Conservation (phyloP, 2,888 invertebrate species). For the Apeira syringaria region DNA sequence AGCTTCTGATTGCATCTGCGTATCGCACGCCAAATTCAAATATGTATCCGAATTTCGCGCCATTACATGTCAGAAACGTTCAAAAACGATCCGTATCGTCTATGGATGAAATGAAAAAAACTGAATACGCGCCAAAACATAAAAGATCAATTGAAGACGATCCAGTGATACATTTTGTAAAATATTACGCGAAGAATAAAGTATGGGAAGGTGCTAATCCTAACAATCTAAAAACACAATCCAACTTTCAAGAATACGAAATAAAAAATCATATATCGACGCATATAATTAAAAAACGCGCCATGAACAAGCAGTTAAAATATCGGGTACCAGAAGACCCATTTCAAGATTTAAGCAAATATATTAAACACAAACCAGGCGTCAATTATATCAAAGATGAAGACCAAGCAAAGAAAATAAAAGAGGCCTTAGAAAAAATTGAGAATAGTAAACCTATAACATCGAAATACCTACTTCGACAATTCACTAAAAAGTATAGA, state of each 20-base stretch:
- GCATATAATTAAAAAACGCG: constrained; percentile 37
- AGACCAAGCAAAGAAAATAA: constrained; percentile 33
- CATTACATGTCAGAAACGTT: constrained; percentile 26
- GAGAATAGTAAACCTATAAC: constrained; percentile 1
- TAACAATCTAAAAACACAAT: constrained; percentile 17
- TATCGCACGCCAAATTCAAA: constrained; percentile 18
- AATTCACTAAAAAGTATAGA: constrained; percentile 2
- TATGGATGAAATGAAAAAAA: constrained; percentile 10
- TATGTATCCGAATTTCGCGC: constrained; percentile 7
- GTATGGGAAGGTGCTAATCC: constrained; percentile 54
- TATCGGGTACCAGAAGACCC: constrained; percentile 39
- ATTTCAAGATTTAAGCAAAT: constrained; percentile 35
- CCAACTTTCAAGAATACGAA: constrained; percentile 31
- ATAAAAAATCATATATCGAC: constrained; percentile 42
- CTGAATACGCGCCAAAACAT: constrained; percentile 3
- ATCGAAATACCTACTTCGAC: constrained; percentile 9
- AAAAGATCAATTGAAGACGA: constrained; percentile 46
- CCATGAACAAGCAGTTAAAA: constrained; percentile 28
- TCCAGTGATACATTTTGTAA: constrained; percentile 47
- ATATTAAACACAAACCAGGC: constrained; percentile 35
- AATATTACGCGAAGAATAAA: constrained; percentile 65
- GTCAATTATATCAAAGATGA: constrained; percentile 36
- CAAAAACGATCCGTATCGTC: constrained; percentile 25
- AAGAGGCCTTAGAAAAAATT: constrained; percentile 34
- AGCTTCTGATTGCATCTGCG: constrained; percentile 38